These are phyloP conservation scores for Heliconius hortense DNA, from an alignment of 2,888 invertebrate genomes.

Conservation along the genomic window DNA sequence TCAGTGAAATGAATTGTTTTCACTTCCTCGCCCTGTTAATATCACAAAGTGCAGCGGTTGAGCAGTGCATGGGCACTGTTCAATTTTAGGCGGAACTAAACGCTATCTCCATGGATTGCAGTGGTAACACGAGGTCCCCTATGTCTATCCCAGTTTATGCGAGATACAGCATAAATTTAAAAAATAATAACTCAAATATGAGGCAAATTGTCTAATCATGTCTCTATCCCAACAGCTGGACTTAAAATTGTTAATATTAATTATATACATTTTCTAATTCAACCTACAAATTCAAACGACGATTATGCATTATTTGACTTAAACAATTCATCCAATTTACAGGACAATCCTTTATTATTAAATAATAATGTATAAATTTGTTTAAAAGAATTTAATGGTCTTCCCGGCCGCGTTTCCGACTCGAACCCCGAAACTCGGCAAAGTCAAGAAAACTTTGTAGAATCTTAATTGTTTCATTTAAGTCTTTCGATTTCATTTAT, in stretches of 20 bases:
- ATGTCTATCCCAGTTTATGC: too few relatives aligned
- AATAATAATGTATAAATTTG: constrained; percentile 53
- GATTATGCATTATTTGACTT: constrained; percentile 31
- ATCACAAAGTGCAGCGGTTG: too few relatives aligned
- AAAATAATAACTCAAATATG: too few relatives aligned
- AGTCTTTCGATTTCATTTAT: constrained; percentile 45
- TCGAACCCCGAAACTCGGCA: constrained; percentile 44
- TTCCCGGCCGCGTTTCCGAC: constrained; percentile 43
- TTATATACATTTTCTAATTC: not conserved
- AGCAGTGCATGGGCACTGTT: too few relatives aligned
- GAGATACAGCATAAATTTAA: too few relatives aligned
- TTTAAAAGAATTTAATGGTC: constrained; percentile 62
- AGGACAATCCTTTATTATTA: constrained; percentile 40
- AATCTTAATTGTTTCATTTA: constrained; percentile 59
- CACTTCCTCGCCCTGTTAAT: too few relatives aligned
- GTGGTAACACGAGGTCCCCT: too few relatives aligned
- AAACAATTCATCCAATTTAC: constrained; percentile 31
- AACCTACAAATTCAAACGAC: not conserved
- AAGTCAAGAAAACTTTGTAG: constrained; percentile 54
- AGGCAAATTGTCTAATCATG: too few relatives aligned
- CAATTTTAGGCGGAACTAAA: too few relatives aligned
- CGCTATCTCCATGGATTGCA: too few relatives aligned
- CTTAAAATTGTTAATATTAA: not conserved
- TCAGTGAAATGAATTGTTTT: too few relatives aligned
- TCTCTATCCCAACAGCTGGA: not conserved